Conservation (phyloP, 2,888 invertebrate species). For the Nudaria mundana region DNA sequence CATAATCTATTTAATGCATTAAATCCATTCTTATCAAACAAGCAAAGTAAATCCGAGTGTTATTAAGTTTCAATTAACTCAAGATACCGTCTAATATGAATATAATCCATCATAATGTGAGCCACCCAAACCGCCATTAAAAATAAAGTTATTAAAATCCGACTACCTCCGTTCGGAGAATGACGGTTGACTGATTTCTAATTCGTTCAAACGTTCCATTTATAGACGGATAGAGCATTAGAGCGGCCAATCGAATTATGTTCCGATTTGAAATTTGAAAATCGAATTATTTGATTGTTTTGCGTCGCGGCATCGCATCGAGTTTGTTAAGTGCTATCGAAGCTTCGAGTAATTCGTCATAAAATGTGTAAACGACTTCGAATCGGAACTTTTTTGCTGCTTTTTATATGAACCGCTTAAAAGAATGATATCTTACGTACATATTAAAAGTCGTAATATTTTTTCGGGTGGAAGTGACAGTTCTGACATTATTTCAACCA, state of each 20-base stretch:
- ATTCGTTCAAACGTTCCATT: constrained; percentile 65
- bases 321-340: constrained; percentile 32
- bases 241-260: constrained; percentile 65
- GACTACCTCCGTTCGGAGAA: constrained; percentile 38
- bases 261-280: constrained; percentile 67
- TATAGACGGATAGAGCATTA: constrained; percentile 71
- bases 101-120: constrained; percentile 41
- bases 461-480: too few species aligned
- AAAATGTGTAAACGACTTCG: constrained; percentile 1
- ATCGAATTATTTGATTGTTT: constrained; percentile 67
- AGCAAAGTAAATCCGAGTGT: constrained; percentile 28
- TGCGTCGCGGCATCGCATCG: constrained; percentile 13
- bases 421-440: too few species aligned
- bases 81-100: constrained; percentile 46
- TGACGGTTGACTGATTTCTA: constrained; percentile 52
- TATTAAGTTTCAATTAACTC: constrained; percentile 52
- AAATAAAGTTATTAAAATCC: constrained; percentile 42
- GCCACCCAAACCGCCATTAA: constrained; percentile 52
- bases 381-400: not conserved
- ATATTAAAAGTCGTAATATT: too few species aligned
- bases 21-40: constrained; percentile 31
- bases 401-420: too few species aligned
- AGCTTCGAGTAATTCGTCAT: constrained; percentile 24
- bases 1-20: constrained; percentile 33
- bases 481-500: too few species aligned